Evolutionary conservation across 2,888 invertebrate species (phyloP).

Genomic region (Eudasyphora cyanicolor): DNA sequence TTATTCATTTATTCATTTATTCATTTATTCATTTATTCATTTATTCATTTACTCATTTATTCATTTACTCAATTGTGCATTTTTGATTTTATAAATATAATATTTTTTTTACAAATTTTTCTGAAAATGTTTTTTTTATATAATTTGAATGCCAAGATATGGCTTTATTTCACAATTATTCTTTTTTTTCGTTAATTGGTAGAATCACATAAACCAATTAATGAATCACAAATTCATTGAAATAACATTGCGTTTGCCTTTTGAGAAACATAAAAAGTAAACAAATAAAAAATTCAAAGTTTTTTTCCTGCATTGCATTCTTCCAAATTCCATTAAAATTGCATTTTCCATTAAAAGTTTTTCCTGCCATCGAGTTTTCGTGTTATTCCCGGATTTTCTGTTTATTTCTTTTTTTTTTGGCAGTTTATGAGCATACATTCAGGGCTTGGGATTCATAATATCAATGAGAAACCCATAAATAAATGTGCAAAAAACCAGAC

Average conservation of each 20-base stretch:
- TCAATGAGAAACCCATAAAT: too few species aligned
- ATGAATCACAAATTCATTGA: background rate
- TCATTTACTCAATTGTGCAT: too few species aligned
- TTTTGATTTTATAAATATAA: too few species aligned
- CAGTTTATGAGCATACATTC: background rate
- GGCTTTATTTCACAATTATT: too few species aligned
- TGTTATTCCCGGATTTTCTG: background rate
- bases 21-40: too few species aligned
- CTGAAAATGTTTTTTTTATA: too few species aligned
- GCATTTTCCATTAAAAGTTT: slow-evolving; percentile 12
- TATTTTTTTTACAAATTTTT: too few species aligned
- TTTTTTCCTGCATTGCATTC: too few species aligned
- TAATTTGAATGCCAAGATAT: too few species aligned
- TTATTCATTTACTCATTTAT: too few species aligned
- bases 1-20: too few species aligned
- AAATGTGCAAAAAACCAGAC: background rate
- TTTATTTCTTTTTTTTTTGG: background rate
- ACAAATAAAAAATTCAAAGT: background rate
- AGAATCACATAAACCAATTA: background rate
- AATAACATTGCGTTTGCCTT: background rate
- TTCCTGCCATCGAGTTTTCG: background rate
- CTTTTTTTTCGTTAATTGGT: too few species aligned
- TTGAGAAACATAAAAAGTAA: background rate
- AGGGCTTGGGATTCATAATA: background rate
- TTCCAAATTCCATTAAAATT: background rate